Evolutionary conservation across 2,797 vertebrate genomes (phyloP), one percentile per base, ranked within the genome.

Genomic region (Acanthopagrus latus): DNA sequence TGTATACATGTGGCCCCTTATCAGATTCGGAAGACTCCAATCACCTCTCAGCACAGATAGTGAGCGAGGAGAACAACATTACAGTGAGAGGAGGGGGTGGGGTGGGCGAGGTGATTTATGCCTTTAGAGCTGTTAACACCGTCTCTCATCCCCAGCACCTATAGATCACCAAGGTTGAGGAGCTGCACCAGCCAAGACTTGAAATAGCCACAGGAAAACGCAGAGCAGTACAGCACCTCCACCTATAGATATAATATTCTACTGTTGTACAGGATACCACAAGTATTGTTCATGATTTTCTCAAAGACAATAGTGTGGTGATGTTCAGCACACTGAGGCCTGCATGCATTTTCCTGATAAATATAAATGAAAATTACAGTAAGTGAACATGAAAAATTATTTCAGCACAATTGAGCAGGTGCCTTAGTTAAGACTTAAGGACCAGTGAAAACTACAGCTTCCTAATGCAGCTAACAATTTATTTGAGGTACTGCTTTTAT

Each of bases 1-100:
- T 51, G 71, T 63, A 69, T 86, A 50, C 79, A 94, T 96, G 96
- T 94, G 93, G 93, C 94, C 95, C 95, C 96, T 97, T 96, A 97
- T 96, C 94, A 95, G 93, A 93, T 93, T 88, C 94, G 95, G 94
- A 94, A 90, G 94, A 93, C 94, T 96, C 95, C 95, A 96, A 96
- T 96, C 96, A 96, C 95, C 93, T 95, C 93, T 89, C 81, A 80
- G 93, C 85, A 91, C 91, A 84, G 91, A 95, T 84, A 92, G 83
- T 33, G 51, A 91, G 83, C 47, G 80, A 74, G 64, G 84, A 83
- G 71, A 92, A 87, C 88, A 88, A 87, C 89, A 91, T 65, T 74
- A 79, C 73, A 60, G 75, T 5, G 55, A 80, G 66, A 25, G 71
- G 79, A 1, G 43, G 48, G 33, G 18, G 66, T 13, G 86, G 76